Evolutionary conservation across 2,797 vertebrate species (phyloP).

Genomic region (Psittacula derbiana): DNA sequence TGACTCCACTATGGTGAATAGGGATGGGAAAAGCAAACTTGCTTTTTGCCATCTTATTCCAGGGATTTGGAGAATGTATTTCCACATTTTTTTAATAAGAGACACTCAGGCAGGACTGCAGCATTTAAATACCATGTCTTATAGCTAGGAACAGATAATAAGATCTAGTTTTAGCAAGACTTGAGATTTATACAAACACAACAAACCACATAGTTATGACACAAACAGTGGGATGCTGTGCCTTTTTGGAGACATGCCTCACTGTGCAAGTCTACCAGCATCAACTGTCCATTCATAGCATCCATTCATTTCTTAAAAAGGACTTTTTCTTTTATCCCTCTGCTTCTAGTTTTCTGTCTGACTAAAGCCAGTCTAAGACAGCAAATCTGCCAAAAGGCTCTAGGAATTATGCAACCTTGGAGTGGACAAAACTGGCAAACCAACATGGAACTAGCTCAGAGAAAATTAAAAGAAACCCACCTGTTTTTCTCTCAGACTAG

Average conservation of each 20-base stretch:
- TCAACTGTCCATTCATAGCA: background rate
- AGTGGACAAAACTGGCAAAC: background rate
- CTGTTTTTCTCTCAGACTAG: background rate
- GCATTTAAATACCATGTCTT: background rate
- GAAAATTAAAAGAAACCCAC: fast-evolving
- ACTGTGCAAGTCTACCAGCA: background rate
- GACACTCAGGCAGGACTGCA: background rate
- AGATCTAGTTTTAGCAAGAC: background rate
- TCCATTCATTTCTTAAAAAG: background rate
- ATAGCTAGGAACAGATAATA: background rate
- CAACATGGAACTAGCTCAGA: background rate
- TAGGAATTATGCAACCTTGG: background rate
- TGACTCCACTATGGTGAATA: background rate
- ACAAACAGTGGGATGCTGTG: background rate
- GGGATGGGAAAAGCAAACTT: background rate
- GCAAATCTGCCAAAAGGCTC: background rate
- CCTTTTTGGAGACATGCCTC: background rate
- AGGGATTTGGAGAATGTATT: background rate
- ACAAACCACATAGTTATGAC: background rate
- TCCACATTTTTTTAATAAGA: background rate
- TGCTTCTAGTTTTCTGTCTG: background rate
- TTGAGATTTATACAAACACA: background rate
- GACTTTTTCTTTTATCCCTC: background rate
- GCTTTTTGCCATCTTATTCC: background rate
- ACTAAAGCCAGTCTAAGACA: background rate